Base-by-base conservation (phyloP, 2,797 vertebrate species). In the Enteromius unitaeniatus region DNA sequence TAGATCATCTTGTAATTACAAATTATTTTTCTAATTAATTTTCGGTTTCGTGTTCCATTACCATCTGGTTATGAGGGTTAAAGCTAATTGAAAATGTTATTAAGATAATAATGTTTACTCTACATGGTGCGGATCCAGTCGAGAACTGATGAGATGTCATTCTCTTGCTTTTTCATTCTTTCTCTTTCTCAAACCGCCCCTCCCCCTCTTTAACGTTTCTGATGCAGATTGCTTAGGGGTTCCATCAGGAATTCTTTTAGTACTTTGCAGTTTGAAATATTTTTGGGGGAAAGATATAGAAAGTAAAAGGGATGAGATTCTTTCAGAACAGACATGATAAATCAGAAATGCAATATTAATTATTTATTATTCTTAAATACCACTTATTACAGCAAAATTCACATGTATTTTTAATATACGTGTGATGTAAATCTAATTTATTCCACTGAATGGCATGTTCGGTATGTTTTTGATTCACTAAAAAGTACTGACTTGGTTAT, bases 41-140 rank as follows among this genome's bases (percentile, higher is more conserved):
- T 89, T 84, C 49, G 86, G 77, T 83, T 89, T 90, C 51, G 51
- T 91, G 89, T 92, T 92, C 83, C 87, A 93, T 94, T 93, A 93
- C 84, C 87, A 91, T 68, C 89, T 75, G 83, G 89, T 90, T 91
- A 91, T 85, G 90, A 81, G 70, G 90, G 90, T 89, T 91, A 89
- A 76, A 82, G 87, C 89, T 91, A 93, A 93, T 92, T 91, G 91
- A 92, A 94, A 94, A 92, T 87, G 89, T 90, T 93, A 93, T 92
- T 92, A 93, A 87, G 91, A 90, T 93, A 92, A 93, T 93, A 91
- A 91, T 93, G 90, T 93, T 93, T 90, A 90, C 89, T 93, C 89
- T 90, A 86, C 88, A 91, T 89, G 86, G 79, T 88, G 92, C 79
- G 88, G 88, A 83, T 92, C 86, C 88, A 89, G 87, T 86, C 84